Base-by-base conservation (phyloP, 1,140 invertebrate species). In the Trachymyrmex septentrionalis region DNA sequence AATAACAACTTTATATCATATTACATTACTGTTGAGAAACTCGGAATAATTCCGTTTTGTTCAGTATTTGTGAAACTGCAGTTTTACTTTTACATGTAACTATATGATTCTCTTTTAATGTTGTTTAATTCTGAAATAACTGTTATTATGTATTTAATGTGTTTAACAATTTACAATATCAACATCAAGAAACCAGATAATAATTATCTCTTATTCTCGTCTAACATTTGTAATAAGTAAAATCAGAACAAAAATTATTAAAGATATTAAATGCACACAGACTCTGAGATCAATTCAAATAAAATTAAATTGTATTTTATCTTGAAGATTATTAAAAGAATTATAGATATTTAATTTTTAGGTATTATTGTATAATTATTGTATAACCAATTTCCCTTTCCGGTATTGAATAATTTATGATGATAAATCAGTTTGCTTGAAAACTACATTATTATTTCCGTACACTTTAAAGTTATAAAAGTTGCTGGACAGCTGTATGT, bases 21-120 rank as follows among this genome's bases (percentile, higher is more conserved):
- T 50, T 84, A 73, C n/a, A 61, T 61, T 38, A 48, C 7, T 21
- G 67, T 82, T 48, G 38, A 55, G 24, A 61, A 84, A 84, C 69
- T 75, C 69, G 38, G 14, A 84, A 44, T 50, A 50, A 48, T 84
- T 61, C 14, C 14, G 10, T 73, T 82, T 73, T 34, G n/a, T 5
- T 19, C 30, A 50, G 4, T 7, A 19, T 6, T 81, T 14, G n/a
- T 24, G 14, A 44, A 38, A 27, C 19, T 44, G 44, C 66, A 27
- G 66, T 53, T 73, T 61, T 82, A 73, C n/a, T 82, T 19, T 59
- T 34, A 19, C 12, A 48, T 27, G 6, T 44, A 59, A 73, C 9
- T 84, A 44, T 44, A 38, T 19, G 63, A 75, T 61, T 84, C 69
- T 21, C 24, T 75, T 75, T 75, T 55, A 84, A 12, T 14, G 34